These are phyloP conservation scores for Meteorus colon DNA, from an alignment of 2,888 invertebrate genomes.

Conservation along the genomic window DNA sequence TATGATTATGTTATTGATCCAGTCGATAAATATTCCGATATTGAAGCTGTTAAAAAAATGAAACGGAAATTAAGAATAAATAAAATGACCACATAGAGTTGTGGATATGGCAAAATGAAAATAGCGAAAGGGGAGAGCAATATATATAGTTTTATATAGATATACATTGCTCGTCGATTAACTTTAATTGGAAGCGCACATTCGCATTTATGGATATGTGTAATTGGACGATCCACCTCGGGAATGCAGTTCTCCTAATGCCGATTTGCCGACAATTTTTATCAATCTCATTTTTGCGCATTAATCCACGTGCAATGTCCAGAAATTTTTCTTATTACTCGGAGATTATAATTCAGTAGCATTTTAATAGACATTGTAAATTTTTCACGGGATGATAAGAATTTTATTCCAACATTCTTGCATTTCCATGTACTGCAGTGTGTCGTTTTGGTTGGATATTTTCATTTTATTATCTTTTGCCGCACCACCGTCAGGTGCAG, in stretches of 20 bases:
- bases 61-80: not conserved
- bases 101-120: not conserved
- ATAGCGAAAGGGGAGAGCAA: not conserved
- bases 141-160: constrained; percentile 6
- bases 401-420: constrained; percentile 17
- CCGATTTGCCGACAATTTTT: constrained; percentile 7
- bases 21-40: not conserved
- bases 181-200: constrained; percentile 45
- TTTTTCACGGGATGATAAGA: constrained; percentile 13
- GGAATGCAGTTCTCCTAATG: constrained; percentile 31
- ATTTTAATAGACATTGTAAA: constrained; percentile 12
- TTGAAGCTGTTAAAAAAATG: not conserved
- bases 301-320: constrained; percentile 13
- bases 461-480: not conserved
- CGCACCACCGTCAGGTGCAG: not conserved
- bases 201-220: constrained; percentile 49
- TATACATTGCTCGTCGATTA: constrained; percentile 34
- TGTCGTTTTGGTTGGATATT: not conserved
- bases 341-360: constrained; percentile 21
- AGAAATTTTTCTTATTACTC: constrained; percentile 3
- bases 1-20: not conserved
- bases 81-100: not conserved
- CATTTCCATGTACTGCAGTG: not conserved
- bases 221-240: constrained; percentile 47
- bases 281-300: constrained; percentile 15